Base-by-base conservation (phyloP, 2,113 vertebrate species). In the Tursiops truncatus region DNA sequence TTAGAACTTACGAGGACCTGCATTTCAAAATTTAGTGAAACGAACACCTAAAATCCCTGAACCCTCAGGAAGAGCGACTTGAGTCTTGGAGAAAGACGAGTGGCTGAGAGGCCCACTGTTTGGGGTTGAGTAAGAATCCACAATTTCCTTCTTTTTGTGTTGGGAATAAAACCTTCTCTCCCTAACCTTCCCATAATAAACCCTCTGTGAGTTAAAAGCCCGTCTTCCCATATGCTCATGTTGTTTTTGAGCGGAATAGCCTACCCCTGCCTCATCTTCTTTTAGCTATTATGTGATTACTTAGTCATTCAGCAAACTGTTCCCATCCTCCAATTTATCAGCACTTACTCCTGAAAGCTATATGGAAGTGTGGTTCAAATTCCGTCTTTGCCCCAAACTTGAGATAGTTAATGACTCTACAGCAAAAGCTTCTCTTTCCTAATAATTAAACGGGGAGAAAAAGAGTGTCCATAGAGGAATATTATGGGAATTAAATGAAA, bases 401-500 rank as follows among this genome's bases (percentile, higher is more conserved):
- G 86, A 13, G 5, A 25, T 56, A 73, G 23, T 56, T 58, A 80
- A 38, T 50, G 31, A 89, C 31, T 33, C n/a, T 74, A 63, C 67
- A 14, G 13, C 36, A 91, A 41, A 88, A 67, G 28, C 20, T 89
- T 71, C 44, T 31, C 8, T 74, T 74, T 87, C 23, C 23, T n/a
- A 62, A 67, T 4, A 56, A 70, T 15, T 70, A 84, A 84, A 91
- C 79, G 13, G 6, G 25, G 33, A 81, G 95, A 56, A 80, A 65
- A 87, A 9, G 17, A 70, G 17, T 70, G 86, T 89, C 26, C 41
- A 47, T 10, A 77, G 15, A 84, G 6, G 31, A 31, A 79, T 79
- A 74, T 63, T n/a, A 71, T 60, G 80, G 92, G 13, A 91, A 95
- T 53, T 71, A 83, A 95, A 56, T 79, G 2, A 90, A 94, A n/a